phyloP scores from a whole-genome alignment of 2,113 vertebrate genomes.

The Procavia capensis region DNA sequence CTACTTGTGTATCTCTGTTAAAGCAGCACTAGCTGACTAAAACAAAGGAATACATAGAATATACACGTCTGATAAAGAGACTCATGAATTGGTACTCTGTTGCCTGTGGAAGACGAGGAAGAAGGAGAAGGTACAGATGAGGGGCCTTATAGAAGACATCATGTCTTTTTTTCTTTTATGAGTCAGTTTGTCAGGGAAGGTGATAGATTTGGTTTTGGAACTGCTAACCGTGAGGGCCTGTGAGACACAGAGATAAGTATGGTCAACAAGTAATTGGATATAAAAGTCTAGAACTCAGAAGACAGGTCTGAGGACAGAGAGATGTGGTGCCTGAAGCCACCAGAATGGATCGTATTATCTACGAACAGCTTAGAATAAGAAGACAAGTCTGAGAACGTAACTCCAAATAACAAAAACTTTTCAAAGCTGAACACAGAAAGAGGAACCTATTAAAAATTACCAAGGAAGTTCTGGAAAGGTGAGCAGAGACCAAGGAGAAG shows the following conservation, averaged over 20 bases:
- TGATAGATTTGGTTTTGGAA: neutral
- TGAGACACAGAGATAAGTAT: neutral
- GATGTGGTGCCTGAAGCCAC: neutral
- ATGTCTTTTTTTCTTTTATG: neutral
- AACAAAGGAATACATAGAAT: neutral
- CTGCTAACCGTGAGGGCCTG: neutral
- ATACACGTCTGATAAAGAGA: neutral
- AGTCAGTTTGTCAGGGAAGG: neutral
- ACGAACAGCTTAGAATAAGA: neutral
- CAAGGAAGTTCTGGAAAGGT: neutral
- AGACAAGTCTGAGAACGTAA: neutral
- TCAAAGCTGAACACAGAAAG: neutral
- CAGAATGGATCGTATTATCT: neutral
- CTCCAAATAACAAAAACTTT: neutral
- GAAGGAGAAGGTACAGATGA: neutral
- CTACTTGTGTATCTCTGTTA: too few species aligned
- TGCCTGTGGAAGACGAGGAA: neutral
- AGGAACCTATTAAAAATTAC: neutral
- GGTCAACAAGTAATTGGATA: neutral
- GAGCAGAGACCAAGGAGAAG: neutral
- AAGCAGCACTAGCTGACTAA: too few species aligned
- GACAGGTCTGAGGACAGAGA: neutral
- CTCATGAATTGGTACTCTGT: neutral
- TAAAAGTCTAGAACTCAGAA: neutral
- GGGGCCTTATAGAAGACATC: neutral